phyloP scores from a whole-genome alignment of 2,888 invertebrate genomes.

The Xiphydria camelus region DNA sequence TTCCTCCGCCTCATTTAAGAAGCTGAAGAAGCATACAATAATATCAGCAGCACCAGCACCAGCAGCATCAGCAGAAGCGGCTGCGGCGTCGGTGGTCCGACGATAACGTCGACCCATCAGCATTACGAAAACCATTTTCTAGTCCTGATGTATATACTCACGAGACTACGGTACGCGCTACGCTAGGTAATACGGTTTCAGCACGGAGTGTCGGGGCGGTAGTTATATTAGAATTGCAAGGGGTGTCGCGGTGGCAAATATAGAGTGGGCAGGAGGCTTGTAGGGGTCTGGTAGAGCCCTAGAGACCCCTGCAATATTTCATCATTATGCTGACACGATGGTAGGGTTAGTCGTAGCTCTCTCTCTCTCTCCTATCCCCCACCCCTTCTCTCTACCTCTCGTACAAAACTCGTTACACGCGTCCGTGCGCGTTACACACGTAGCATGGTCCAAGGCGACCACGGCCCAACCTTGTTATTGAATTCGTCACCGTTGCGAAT shows the following conservation, averaged over 20 bases:
- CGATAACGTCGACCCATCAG: too few relatives aligned
- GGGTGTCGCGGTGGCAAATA: too few relatives aligned
- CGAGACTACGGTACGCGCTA: too few relatives aligned
- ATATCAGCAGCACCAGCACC: too few relatives aligned
- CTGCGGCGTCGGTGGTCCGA: too few relatives aligned
- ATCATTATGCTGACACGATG: conserved; percentile 54
- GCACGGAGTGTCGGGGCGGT: too few relatives aligned
- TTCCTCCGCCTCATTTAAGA: too few relatives aligned
- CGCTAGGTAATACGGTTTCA: too few relatives aligned
- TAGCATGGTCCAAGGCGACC: conserved; percentile 20
- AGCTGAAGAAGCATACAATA: too few relatives aligned
- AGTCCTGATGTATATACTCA: too few relatives aligned
- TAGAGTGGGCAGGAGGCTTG: not conserved
- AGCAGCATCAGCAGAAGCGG: too few relatives aligned
- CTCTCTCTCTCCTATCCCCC: conserved; percentile 12
- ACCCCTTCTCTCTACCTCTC: conserved; percentile 18
- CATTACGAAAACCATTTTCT: too few relatives aligned
- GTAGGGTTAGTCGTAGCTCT: conserved; percentile 44
- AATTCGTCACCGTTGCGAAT: conserved; percentile 47
- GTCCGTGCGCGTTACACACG: conserved; percentile 36
- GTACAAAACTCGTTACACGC: conserved; percentile 53
- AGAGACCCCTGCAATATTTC: conserved; percentile 50
- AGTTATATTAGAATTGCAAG: conserved; percentile 51
- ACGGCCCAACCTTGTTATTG: conserved; percentile 39
- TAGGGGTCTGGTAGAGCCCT: conserved; percentile 19